Percentiles rank a stretch among this genome's conserved stretches.
These are phyloP conservation scores for Tachysurus fulvidraco DNA, from an alignment of 2,113 vertebrate species.

Conservation along the genomic window DNA sequence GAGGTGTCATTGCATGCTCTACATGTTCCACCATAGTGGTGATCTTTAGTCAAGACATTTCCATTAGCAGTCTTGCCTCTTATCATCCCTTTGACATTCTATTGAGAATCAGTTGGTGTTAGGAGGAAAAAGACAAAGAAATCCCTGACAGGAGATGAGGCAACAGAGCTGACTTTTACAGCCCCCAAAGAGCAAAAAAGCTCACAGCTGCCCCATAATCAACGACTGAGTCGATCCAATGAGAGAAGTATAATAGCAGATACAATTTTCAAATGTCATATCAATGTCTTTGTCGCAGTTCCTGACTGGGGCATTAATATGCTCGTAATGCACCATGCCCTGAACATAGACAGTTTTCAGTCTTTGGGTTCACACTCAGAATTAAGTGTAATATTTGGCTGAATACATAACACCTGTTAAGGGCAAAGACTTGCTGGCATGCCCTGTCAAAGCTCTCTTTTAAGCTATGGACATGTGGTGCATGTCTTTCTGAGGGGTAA, in stretches of 20 bases:
- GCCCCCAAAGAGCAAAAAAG: background rate
- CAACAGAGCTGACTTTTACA: background rate
- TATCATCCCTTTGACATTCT: slow-evolving; percentile 59
- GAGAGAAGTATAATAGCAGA: background rate
- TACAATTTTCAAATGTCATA: background rate
- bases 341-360: slow-evolving; percentile 25
- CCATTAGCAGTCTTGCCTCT: slow-evolving; percentile 58
- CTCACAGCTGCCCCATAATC: background rate
- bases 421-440: slow-evolving; percentile 64
- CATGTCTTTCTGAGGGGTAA: slow-evolving; percentile 61
- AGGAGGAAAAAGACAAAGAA: slow-evolving; percentile 9
- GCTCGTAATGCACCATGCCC: background rate
- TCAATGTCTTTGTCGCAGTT: slow-evolving; percentile 4
- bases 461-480: slow-evolving; percentile 66
- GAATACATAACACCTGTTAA: slow-evolving; percentile 63
- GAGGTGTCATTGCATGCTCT: slow-evolving; percentile 57
- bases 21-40: slow-evolving; percentile 60
- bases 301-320: background rate
- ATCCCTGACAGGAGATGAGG: slow-evolving; percentile 32
- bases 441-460: slow-evolving; percentile 68
- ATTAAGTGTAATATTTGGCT: slow-evolving; percentile 54
- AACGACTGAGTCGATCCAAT: background rate
- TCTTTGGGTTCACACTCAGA: slow-evolving; percentile 44
- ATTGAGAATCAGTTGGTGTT: slow-evolving; percentile 61
- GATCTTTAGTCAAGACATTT: slow-evolving; percentile 61